A percentile compares a stretch with the other conserved stretches of the same genome.
Evolutionary conservation across 2,113 vertebrate genomes (phyloP).

Genomic region (Eurypyga helias): DNA sequence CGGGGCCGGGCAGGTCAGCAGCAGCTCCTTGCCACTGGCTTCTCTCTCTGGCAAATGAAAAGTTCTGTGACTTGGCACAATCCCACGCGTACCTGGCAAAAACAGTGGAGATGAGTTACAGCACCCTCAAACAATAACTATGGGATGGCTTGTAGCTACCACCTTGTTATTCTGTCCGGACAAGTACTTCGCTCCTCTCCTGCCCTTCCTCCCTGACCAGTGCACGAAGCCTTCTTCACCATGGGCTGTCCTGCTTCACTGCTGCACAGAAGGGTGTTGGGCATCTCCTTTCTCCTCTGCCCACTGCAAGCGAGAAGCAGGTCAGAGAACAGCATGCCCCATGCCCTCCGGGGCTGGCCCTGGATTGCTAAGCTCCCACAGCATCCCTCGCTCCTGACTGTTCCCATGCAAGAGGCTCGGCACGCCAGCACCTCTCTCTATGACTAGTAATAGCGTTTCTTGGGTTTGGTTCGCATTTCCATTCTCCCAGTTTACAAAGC

Average conservation of each 20-base stretch:
- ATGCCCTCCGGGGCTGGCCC: neutral
- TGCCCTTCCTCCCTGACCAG: neutral
- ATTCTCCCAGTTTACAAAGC: neutral
- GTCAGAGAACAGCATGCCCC: neutral
- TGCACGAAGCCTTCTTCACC: neutral
- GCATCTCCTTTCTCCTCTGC: neutral
- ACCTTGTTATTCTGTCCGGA: neutral
- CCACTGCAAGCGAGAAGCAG: neutral
- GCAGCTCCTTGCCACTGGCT: neutral
- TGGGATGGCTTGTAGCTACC: neutral
- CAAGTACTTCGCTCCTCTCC: neutral
- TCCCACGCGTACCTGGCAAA: neutral
- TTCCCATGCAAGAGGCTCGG: accelerated
- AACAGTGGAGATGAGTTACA: neutral
- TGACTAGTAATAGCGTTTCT: neutral
- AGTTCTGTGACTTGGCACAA: neutral
- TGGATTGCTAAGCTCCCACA: neutral
- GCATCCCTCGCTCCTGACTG: accelerated
- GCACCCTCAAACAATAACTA: neutral
- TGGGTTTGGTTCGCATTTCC: neutral
- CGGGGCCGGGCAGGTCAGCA: neutral
- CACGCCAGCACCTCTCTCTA: neutral
- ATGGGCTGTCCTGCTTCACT: neutral
- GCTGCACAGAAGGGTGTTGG: neutral
- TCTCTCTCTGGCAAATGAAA: neutral